Evolutionary conservation across 2,888 invertebrate genomes (phyloP).

Genomic region (Antheraea assamensis): DNA sequence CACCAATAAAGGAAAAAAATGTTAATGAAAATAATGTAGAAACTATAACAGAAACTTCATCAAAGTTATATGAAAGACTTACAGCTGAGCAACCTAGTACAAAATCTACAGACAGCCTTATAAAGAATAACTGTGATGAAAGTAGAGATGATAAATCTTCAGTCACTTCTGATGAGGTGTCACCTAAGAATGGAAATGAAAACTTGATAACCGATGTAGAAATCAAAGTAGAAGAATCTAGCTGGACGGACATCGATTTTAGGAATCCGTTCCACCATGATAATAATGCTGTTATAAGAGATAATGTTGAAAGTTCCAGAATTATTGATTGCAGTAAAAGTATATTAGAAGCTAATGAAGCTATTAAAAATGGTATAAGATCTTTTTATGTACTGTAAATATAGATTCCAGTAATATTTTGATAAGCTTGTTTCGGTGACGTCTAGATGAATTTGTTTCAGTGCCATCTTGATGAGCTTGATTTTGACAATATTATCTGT

Average conservation of each 20-base stretch:
- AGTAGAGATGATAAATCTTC: conserved; percentile 28
- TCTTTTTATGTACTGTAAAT: neutral
- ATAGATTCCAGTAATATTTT: too few species aligned
- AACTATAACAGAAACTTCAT: conserved; percentile 4
- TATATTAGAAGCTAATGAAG: conserved; percentile 48
- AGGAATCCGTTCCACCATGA: conserved; percentile 55
- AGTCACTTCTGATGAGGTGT: conserved; percentile 22
- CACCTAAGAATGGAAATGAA: conserved; percentile 24
- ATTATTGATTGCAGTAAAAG: conserved; percentile 55
- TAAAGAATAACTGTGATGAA: conserved; percentile 25
- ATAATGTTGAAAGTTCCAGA: conserved; percentile 35
- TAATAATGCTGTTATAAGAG: conserved; percentile 45
- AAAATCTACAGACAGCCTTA: conserved; percentile 1
- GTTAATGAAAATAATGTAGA: conserved; percentile 12
- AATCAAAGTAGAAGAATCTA: conserved; percentile 48
- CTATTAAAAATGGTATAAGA: conserved; percentile 51
- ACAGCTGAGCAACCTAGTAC: neutral
- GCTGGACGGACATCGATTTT: conserved; percentile 43
- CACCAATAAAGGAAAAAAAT: neutral
- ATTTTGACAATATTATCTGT: too few species aligned
- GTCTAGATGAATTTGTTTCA: too few species aligned
- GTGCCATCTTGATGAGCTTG: too few species aligned
- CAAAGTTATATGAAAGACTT: conserved; percentile 15
- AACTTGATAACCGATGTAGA: conserved; percentile 31
- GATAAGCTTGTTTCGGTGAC: too few species aligned